Conservation (phyloP, 1,140 invertebrate genomes). For the Kradibia gibbosae region DNA sequence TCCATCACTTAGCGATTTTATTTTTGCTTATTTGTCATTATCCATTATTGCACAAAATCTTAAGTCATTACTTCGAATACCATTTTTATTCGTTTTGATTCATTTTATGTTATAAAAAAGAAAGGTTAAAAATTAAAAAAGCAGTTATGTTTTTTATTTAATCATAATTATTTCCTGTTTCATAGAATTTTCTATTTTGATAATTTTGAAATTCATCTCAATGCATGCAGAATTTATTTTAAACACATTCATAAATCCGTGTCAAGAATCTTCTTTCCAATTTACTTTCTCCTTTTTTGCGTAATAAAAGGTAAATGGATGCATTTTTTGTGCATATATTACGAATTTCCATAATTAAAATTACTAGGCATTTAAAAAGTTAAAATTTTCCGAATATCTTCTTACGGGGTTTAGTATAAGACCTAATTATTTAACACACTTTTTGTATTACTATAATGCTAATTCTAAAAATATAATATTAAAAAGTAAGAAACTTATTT, state of each 20-base stretch:
- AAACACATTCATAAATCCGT: background rate
- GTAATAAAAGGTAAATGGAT: background rate
- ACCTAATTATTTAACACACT: no score
- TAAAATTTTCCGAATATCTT: background rate
- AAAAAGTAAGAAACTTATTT: no score
- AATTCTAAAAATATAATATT: no score
- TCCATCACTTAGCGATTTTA: background rate
- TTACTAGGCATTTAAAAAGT: background rate
- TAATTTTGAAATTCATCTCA: background rate
- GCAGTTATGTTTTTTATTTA: background rate
- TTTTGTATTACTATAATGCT: no score
- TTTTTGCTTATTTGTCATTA: background rate
- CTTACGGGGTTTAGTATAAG: no score
- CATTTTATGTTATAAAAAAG: background rate
- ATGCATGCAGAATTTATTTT: background rate
- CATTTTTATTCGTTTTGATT: background rate
- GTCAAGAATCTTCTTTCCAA: background rate
- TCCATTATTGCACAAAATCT: background rate
- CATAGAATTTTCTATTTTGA: background rate
- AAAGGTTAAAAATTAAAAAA: background rate
- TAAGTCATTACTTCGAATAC: background rate
- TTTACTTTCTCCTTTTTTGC: background rate
- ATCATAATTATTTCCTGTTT: slow-evolving; percentile 2
- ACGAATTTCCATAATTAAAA: background rate
- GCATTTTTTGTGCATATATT: background rate